phyloP scores from a whole-genome alignment of 2,888 invertebrate genomes.

The Diloba caeruleocephala region DNA sequence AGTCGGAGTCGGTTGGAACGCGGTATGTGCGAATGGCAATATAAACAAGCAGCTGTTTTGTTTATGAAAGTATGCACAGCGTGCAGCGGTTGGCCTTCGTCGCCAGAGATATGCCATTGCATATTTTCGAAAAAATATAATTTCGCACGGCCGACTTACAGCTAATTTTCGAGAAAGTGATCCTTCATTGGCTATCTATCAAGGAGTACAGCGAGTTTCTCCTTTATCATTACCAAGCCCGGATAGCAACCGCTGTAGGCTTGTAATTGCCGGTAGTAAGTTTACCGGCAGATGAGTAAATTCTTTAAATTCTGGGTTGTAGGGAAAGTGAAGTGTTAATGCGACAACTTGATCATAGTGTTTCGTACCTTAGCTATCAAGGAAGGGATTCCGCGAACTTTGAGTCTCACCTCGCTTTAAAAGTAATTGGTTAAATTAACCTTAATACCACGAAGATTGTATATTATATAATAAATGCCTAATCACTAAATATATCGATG shows the following conservation, averaged over 20 bases:
- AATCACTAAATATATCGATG: slow-evolving; percentile 41
- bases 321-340: slow-evolving; percentile 87
- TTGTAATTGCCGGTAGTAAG: slow-evolving; percentile 82
- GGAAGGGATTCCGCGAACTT: slow-evolving; percentile 73
- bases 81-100: slow-evolving; percentile 69
- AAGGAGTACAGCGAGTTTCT: slow-evolving; percentile 76
- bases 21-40: slow-evolving; percentile 64
- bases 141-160: slow-evolving; percentile 85
- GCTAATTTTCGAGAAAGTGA: slow-evolving; percentile 87
- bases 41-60: slow-evolving; percentile 72
- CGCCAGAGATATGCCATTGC: slow-evolving; percentile 62
- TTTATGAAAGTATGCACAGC: slow-evolving; percentile 73
- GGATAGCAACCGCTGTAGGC: slow-evolving; percentile 70
- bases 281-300: slow-evolving; percentile 87
- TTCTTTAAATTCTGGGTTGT: slow-evolving; percentile 84
- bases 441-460: slow-evolving; percentile 45
- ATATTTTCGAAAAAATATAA: slow-evolving; percentile 74
- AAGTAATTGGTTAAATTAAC: slow-evolving; percentile 67
- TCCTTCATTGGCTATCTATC: slow-evolving; percentile 84
- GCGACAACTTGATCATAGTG: slow-evolving; percentile 85
- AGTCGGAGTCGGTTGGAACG: slow-evolving; percentile 62
- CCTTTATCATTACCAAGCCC: slow-evolving; percentile 71
- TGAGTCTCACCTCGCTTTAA: slow-evolving; percentile 66
- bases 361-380: slow-evolving; percentile 71
- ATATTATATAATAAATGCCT: slow-evolving; percentile 58